phyloP scores from a whole-genome alignment of 2,888 invertebrate genomes.

The Halictus ligatus region DNA sequence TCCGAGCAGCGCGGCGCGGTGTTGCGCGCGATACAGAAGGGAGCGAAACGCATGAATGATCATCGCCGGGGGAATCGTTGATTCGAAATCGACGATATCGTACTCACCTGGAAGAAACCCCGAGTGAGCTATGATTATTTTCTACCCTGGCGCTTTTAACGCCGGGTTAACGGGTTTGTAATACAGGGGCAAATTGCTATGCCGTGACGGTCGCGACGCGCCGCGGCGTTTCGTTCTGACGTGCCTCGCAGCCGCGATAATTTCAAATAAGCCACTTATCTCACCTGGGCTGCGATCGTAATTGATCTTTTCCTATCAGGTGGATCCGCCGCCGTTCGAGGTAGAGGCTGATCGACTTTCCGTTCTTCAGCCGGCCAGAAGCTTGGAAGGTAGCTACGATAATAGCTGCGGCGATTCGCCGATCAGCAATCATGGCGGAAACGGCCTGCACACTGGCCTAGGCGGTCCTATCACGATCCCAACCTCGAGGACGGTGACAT shows the following conservation, averaged over 20 bases:
- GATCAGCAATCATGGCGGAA: slow-evolving; percentile 84
- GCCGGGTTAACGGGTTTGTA: neutral
- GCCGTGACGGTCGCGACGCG: neutral
- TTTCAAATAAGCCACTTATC: slow-evolving; percentile 16
- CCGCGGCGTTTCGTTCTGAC: neutral
- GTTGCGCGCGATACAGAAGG: neutral
- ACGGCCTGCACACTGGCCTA: slow-evolving; percentile 77
- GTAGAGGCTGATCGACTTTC: slow-evolving; percentile 64
- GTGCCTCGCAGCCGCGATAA: slow-evolving; percentile 33
- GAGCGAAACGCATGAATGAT: neutral
- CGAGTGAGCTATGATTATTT: slow-evolving; percentile 30
- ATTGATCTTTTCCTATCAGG: slow-evolving; percentile 71
- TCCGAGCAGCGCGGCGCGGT: neutral
- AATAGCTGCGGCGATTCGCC: slow-evolving; percentile 87
- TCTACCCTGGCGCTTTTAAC: slow-evolving; percentile 13
- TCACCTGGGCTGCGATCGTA: slow-evolving; percentile 36
- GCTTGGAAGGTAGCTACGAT: slow-evolving; percentile 85
- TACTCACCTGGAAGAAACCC: slow-evolving; percentile 16
- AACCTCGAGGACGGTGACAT: slow-evolving; percentile 84
- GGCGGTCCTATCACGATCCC: slow-evolving; percentile 79
- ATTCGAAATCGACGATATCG: slow-evolving; percentile 21
- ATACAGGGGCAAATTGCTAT: slow-evolving; percentile 16
- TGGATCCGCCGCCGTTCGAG: slow-evolving; percentile 69
- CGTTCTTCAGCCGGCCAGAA: slow-evolving; percentile 69
- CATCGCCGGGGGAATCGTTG: neutral